These are phyloP conservation scores for Grammomys surdaster DNA, from an alignment of 2,113 vertebrate genomes.

Conservation along the genomic window DNA sequence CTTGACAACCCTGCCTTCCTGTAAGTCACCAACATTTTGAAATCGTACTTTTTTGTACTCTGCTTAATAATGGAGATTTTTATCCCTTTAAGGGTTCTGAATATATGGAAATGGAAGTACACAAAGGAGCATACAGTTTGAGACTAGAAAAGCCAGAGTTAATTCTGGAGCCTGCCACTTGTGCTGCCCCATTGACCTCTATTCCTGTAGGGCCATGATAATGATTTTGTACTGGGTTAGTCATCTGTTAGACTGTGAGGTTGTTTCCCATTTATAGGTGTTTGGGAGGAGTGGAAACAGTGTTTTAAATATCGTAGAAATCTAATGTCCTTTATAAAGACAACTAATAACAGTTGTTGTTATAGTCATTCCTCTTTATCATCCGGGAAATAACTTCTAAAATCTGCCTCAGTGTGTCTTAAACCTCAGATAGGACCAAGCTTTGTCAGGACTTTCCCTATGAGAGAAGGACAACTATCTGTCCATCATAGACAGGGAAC, in stretches of 20 bases:
- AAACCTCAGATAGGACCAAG: not conserved
- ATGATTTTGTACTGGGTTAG: not conserved
- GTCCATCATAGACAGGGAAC: rapidly evolving
- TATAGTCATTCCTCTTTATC: not conserved
- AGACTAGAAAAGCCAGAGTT: not conserved
- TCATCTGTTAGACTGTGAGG: not conserved
- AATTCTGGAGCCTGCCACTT: not conserved
- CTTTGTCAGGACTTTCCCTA: not conserved
- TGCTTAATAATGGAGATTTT: not conserved
- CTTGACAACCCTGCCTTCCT: not conserved
- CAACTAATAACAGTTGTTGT: not conserved
- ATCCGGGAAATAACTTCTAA: not conserved
- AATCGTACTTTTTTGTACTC: not conserved
- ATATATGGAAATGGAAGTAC: not conserved
- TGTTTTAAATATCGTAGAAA: constrained; percentile 16
- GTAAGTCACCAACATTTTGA: not conserved
- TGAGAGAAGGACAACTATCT: not conserved
- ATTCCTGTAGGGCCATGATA: not conserved
- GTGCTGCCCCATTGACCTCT: not conserved
- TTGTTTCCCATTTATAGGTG: not conserved
- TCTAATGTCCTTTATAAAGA: not conserved
- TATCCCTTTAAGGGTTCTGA: not conserved
- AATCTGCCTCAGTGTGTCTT: not conserved
- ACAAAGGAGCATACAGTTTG: not conserved
- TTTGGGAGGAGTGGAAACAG: not conserved